These are phyloP conservation scores for Panulirus ornatus DNA, from an alignment of 1,140 invertebrate genomes.

Conservation along the genomic window DNA sequence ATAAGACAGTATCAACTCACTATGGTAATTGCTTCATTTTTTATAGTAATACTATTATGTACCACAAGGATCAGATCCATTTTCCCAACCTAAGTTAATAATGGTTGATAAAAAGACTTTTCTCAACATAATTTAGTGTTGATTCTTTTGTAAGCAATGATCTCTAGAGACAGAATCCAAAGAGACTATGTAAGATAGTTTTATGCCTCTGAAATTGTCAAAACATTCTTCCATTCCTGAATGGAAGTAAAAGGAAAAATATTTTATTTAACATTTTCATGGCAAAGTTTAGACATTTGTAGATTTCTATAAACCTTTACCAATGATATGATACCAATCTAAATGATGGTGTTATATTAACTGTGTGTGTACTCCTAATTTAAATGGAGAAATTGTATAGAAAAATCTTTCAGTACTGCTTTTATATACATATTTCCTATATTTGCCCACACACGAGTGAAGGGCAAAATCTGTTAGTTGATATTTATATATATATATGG, in stretches of 20 bases:
- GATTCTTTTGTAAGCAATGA: not conserved
- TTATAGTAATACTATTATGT: constrained; percentile 24
- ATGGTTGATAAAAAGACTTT: not conserved
- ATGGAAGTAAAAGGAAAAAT: not conserved
- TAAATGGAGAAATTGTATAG: too few relatives aligned
- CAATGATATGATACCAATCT: not conserved
- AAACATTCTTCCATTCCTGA: not conserved
- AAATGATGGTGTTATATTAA: not conserved
- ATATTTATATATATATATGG: not conserved
- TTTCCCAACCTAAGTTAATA: not conserved
- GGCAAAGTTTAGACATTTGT: constrained; percentile 15
- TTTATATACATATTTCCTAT: not conserved
- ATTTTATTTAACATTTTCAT: constrained; percentile 7
- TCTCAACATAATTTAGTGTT: not conserved
- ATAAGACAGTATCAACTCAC: constrained; percentile 15
- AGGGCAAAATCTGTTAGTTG: too few relatives aligned
- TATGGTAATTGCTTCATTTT: constrained; percentile 35
- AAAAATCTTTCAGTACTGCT: too few relatives aligned
- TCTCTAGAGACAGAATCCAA: not conserved
- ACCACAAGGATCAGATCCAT: constrained; percentile 13
- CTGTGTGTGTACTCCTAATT: not conserved
- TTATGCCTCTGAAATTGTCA: not conserved
- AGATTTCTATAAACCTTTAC: not conserved
- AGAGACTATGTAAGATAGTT: not conserved
- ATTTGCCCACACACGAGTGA: too few relatives aligned